Conservation (phyloP, 2,888 invertebrate species). For the Lysandra coridon region DNA sequence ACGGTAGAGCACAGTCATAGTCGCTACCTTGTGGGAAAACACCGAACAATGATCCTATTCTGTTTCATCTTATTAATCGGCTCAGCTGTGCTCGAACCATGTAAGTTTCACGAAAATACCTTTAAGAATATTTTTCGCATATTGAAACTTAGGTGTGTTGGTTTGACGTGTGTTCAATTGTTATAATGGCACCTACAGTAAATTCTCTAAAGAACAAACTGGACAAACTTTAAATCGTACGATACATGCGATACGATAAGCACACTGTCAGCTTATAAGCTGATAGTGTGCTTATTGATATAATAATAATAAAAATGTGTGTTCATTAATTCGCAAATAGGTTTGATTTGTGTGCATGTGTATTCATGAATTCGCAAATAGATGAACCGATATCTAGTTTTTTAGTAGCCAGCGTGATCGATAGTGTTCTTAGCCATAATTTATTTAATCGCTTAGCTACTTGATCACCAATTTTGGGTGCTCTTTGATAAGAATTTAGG, state of each 20-base stretch:
- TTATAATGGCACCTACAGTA: no score
- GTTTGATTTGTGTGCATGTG: background rate
- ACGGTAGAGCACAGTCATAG: background rate
- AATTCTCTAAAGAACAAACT: no score
- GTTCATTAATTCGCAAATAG: no score
- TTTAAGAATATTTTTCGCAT: background rate
- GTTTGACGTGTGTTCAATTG: background rate
- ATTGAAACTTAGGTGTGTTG: background rate
- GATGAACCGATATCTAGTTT: no score
- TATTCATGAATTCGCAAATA: no score
- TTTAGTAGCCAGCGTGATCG: no score
- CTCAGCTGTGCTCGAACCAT: conserved; percentile 19
- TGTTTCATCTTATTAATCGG: background rate
- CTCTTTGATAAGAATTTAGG: background rate
- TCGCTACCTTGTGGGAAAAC: background rate
- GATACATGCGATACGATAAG: no score
- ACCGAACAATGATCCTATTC: conserved; percentile 3
- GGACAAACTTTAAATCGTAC: no score
- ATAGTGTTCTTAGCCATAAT: background rate
- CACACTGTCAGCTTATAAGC: no score
- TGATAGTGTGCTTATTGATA: no score
- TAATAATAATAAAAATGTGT: no score
- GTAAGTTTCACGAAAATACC: background rate
- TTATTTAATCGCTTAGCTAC: background rate
- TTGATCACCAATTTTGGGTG: background rate